Evolutionary conservation across 2,797 vertebrate genomes (phyloP).

Genomic region (Hafferia zeledoni): DNA sequence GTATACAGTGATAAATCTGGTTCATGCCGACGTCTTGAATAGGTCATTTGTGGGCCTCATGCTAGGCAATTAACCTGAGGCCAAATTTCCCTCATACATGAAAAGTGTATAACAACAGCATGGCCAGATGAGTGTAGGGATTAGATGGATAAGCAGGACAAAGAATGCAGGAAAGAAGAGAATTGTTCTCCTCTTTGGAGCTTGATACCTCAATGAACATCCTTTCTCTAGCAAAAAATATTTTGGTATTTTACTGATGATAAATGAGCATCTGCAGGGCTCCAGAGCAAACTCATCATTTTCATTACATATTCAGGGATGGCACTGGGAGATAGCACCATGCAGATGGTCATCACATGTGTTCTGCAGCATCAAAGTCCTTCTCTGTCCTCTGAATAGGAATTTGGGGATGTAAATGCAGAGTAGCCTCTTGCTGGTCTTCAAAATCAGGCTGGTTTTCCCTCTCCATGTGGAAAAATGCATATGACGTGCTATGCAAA

Average conservation of each 20-base stretch:
- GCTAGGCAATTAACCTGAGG: not conserved
- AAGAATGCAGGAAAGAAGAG: not conserved
- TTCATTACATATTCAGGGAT: not conserved
- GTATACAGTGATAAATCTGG: not conserved
- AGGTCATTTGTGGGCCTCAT: accelerated
- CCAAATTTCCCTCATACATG: accelerated
- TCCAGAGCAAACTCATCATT: not conserved
- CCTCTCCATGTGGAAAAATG: not conserved
- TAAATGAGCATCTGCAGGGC: not conserved
- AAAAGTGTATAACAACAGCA: not conserved
- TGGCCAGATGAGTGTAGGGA: not conserved
- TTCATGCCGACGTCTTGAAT: not conserved
- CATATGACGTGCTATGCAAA: not conserved
- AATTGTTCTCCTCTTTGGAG: not conserved
- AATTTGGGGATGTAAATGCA: not conserved
- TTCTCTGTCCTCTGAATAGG: not conserved
- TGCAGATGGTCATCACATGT: not conserved
- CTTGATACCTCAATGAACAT: not conserved
- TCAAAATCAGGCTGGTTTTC: not conserved
- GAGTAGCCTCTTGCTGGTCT: not conserved
- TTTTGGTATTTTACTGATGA: not conserved
- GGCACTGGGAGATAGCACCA: not conserved
- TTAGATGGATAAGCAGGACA: not conserved
- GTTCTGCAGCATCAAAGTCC: not conserved
- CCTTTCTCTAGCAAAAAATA: not conserved